Evolutionary conservation across 2,797 vertebrate species (phyloP), one percentile per base, ranked within the genome.

Genomic region (Eulemur albifrons): DNA sequence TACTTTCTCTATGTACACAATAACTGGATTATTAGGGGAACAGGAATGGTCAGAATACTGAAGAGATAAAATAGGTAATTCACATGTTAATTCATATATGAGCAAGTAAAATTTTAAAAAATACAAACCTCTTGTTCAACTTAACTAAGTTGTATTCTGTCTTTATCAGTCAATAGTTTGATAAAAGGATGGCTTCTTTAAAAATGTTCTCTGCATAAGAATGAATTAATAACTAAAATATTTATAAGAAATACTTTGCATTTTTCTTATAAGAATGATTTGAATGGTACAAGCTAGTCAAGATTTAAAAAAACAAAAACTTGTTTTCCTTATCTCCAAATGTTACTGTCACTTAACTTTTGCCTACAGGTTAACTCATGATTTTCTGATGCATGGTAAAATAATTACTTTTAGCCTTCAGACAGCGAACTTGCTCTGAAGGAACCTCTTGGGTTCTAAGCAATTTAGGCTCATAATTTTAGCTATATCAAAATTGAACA

Each of bases 181-280:
- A 59, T 59, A 65, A 89, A 93, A 73, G 40, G 35, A n/a, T 14
- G 40, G n/a, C 48, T 86, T 93, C 52, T 88, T 92, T 61, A 50
- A 94, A 93, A 93, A 90, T 54, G 86, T n/a, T 70, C 65, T 84
- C 13, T 43, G 57, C 21, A 25, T 83, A 94, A 59, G 69, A 96
- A 94, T 75, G 86, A 95, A 52, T 30, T 86, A 95, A 76, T 76
- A 77, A 76, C 40, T 32, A 97, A 92, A 93, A 80, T 59, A 94
- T 75, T 92, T 94, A 88, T 59, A n/a, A 96, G 94, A 91, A 94
- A 93, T 67, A 82, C 32, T 94, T 81, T 23, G 27, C 48, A 93
- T 95, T 97, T 94, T 95, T 97, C 84, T 90, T 70, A 30, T 65
- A 92, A 88, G 73, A 79, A 90, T 96, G 72, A 85, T 70, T 65